Base-by-base conservation (phyloP, 1,140 invertebrate species). In the Ganaspis sp. region DNA sequence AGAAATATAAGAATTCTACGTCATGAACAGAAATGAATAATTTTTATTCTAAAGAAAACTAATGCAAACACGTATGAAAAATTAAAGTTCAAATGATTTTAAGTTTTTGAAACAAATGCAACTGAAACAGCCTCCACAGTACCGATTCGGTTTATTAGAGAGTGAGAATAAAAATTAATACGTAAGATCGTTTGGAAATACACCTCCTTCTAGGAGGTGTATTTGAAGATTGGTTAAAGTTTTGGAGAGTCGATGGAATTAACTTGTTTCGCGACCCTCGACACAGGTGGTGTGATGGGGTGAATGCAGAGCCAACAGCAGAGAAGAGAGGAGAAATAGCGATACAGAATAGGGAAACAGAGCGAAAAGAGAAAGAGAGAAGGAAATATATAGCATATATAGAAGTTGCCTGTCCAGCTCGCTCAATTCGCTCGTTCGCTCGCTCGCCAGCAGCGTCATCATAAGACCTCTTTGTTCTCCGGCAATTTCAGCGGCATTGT, bases 401-500 rank as follows among this genome's bases (percentile, higher is more conserved):
- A 64, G 23, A 29, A 34, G 23, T 64, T 70, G 69, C 71, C 71
- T 77, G 81, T 78, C 76, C 81, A 83, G 81, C 81, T 83, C 82
- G 82, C 81, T 87, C 83, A 86, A 85, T 82, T 85, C 82, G 81
- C 84, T 84, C 84, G 77, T 84, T 85, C 85, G 84, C 86, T 89
- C 87, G 83, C 82, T 87, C 84, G 86, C 87, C 86, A 88, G 87
- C 89, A 90, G 85, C 89, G 90, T 90, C 89, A 90, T 90, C 89
- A 90, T 90, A 90, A 90, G 89, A 90, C 89, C 87, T 90, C 90
- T 91, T 91, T 91, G 90, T 91, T 90, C 90, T 90, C 90, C 87
- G 87, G 88, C 89, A 91, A 91, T 91, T 91, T 90, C 90, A 91
- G 90, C 89, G 87, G 90, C 90, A 91, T 91, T 91, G 90, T 91